These are phyloP conservation scores for Hydractinia symbiolongicarpus DNA, from an alignment of 30 jellyfish, hydroid and myxozoan genomes.

Conservation along the genomic window DNA sequence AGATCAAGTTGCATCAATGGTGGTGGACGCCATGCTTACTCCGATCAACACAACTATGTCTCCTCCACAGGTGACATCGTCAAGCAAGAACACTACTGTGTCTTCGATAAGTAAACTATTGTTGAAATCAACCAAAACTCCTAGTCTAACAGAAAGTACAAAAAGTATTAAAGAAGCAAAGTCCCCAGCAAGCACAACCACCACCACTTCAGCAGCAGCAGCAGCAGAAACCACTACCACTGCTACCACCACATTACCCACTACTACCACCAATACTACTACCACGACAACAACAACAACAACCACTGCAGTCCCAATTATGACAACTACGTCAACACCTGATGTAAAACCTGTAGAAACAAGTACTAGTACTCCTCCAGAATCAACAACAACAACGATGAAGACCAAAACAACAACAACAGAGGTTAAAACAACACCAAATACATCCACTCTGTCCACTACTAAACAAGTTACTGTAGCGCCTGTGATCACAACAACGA, in stretches of 20 bases:
- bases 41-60: no score
- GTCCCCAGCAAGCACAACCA: background rate
- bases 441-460: background rate
- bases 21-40: no score
- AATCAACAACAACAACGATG: background rate
- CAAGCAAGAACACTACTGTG: background rate
- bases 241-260: background rate
- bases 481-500: constrained; percentile 17
- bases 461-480: background rate
- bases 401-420: background rate
- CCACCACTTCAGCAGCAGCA: background rate
- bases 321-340: background rate
- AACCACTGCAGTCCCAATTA: background rate
- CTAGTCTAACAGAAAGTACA: background rate
- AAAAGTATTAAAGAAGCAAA: constrained; percentile 1
- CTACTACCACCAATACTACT: background rate
- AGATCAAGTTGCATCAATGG: no score
- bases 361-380: no score
- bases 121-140: background rate
- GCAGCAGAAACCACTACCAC: background rate
- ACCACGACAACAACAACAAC: constrained; percentile 12
- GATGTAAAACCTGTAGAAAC: no score
- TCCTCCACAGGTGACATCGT: background rate
- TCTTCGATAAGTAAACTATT: background rate
- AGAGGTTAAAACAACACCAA: background rate